Conservation (phyloP, 1,140 invertebrate genomes). For the Dendroctonus valens region DNA sequence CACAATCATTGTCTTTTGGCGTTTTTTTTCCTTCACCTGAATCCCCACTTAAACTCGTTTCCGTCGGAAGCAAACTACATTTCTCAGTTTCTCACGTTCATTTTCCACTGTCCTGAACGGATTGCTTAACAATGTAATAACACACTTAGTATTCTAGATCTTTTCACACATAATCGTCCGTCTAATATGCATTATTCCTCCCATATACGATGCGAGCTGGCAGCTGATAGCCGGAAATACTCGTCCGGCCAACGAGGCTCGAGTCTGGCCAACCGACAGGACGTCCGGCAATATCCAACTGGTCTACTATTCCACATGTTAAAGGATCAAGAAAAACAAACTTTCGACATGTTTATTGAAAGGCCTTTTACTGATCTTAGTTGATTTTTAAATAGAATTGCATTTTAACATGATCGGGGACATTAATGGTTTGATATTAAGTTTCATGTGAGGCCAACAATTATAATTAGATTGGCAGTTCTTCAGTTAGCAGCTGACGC, state of each 20-base stretch:
- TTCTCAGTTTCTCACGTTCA: not conserved
- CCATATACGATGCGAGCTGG: conserved; percentile 2
- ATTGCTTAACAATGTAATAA: conserved; percentile 7
- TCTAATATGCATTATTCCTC: not conserved
- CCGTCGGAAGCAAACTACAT: not conserved
- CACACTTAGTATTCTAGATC: conserved; percentile 4
- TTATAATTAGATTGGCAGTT: no score
- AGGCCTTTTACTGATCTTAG: no score
- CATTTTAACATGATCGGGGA: no score
- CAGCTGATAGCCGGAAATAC: conserved; percentile 6
- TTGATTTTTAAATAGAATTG: no score
- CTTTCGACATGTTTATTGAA: no score
- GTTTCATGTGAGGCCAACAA: no score
- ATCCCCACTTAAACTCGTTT: not conserved
- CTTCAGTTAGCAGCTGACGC: no score
- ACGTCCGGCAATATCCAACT: not conserved
- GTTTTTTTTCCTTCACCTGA: not conserved
- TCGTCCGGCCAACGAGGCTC: conserved; percentile 3
- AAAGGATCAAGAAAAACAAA: no score
- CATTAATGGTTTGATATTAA: no score
- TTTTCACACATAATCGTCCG: conserved; percentile 8
- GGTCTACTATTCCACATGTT: not conserved
- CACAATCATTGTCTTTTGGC: not conserved
- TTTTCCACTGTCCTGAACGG: conserved; percentile 1
- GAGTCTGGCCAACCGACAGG: not conserved